Evolutionary conservation across 2,797 vertebrate species (phyloP), one percentile per base, ranked within the genome.

Genomic region (Falco peregrinus): DNA sequence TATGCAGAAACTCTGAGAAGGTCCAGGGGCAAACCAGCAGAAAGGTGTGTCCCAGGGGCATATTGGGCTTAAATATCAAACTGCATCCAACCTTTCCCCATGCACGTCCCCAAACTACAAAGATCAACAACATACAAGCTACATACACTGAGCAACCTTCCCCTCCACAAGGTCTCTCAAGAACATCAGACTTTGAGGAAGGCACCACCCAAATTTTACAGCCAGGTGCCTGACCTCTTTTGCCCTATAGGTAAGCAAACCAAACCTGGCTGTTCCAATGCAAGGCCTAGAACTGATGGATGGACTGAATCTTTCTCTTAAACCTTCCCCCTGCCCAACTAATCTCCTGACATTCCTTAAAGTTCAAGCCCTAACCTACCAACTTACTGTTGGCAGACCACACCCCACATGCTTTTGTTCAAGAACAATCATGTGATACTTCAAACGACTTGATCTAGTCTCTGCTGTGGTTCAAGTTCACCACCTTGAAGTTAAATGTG

Each of bases 181-280:
- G 39, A 80, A 19, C 20, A 80, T 53, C 35, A 48, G 35, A 20
- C 43, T 68, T 5, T 3, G 64, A 83, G 54, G 60, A 12, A 28
- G 48, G 24, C 39, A 81, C 7, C 53, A 26, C 31, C 0, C 3
- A 16, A 10, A 24, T 33, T 63, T 33, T 25, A 81, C 31, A 81
- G 71, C 12, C 48, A 16, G 26, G 21, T 26, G 21, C 41, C 22
- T 28, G 7, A 48, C 20, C 35, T 33, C 48, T 33, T 11, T 59
- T 25, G 33, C 16, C 16, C 39, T 7, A 0, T 0, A 3, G 35
- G 29, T 35, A 41, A 67, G 33, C n/a, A 57, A 84, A 73, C 11
- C 6, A 8, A 33, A 41, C 13, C 2, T 12, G 61, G 67, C 41
- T 45, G 24, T 9, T 64, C 28, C 29, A 39, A 1, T 0, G 0